Percentiles rank a stretch among this genome's conserved stretches.
Evolutionary conservation across 2,888 invertebrate species (phyloP).

Genomic region (Tholera decimalis): DNA sequence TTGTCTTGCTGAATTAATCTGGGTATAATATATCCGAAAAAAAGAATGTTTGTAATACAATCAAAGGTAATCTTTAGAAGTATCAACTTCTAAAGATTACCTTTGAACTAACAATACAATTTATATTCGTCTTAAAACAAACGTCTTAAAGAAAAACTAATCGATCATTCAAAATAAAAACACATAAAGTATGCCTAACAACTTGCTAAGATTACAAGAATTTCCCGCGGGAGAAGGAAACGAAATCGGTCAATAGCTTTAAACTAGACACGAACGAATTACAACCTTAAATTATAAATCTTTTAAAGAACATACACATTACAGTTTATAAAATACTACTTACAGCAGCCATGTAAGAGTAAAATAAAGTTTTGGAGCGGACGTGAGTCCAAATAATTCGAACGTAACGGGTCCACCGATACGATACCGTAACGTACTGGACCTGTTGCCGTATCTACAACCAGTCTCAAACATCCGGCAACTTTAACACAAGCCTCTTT

Average conservation of each 20-base stretch:
- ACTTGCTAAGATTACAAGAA: constrained; percentile 28
- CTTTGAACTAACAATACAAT: background rate
- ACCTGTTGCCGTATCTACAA: constrained; percentile 68
- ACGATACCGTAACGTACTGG: constrained; percentile 71
- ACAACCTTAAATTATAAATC: constrained; percentile 10
- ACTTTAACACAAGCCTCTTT: constrained; percentile 55
- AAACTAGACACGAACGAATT: constrained; percentile 15
- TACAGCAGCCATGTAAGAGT: constrained; percentile 36
- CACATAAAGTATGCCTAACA: constrained; percentile 14
- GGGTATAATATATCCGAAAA: too few species aligned
- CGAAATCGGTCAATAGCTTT: constrained; percentile 15
- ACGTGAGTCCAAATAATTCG: constrained; percentile 61
- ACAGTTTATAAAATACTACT: constrained; percentile 12
- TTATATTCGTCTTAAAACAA: background rate
- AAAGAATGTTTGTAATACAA: too few species aligned
- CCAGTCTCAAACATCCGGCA: constrained; percentile 66
- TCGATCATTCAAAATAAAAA: constrained; percentile 2
- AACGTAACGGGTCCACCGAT: constrained; percentile 66
- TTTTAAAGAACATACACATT: constrained; percentile 18
- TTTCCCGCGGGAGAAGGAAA: constrained; percentile 41
- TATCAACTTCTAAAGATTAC: background rate
- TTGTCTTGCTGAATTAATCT: too few species aligned
- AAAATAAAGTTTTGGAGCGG: constrained; percentile 38
- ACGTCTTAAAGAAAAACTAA: constrained; percentile 3
- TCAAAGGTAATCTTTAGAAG: too few species aligned